Evolutionary conservation across 2,113 vertebrate genomes (phyloP).

Genomic region (Ictidomys tridecemlineatus): DNA sequence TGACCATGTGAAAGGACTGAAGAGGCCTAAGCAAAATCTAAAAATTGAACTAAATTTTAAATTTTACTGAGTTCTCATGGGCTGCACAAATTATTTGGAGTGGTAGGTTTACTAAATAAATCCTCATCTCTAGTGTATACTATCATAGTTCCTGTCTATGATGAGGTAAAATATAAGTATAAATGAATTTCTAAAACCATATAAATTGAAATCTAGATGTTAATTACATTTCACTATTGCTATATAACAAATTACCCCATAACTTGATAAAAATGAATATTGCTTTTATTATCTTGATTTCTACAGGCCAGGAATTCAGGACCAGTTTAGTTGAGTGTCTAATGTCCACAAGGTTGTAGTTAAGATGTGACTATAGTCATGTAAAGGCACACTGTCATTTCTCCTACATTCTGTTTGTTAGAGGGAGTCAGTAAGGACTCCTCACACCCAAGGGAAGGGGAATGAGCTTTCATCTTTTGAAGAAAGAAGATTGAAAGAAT

Average conservation of each 20-base stretch:
- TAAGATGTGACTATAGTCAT: background rate
- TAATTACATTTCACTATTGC: background rate
- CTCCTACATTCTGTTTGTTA: background rate
- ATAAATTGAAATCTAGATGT: background rate
- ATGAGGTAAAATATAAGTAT: background rate
- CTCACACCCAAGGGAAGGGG: background rate
- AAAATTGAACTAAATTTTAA: background rate
- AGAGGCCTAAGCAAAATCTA: constrained; percentile 21
- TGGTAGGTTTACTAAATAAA: background rate
- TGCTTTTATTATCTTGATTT: constrained; percentile 21
- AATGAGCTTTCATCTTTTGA: constrained; percentile 36
- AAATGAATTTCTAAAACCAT: constrained; percentile 54
- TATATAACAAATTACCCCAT: background rate
- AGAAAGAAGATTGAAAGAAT: constrained; percentile 50
- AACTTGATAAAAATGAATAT: background rate
- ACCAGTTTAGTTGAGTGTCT: background rate
- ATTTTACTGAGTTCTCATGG: constrained; percentile 4
- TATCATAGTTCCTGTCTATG: background rate
- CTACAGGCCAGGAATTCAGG: constrained; percentile 25
- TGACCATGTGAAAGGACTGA: background rate
- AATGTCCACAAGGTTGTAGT: background rate
- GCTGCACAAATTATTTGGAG: background rate
- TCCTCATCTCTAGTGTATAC: background rate
- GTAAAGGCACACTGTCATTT: background rate
- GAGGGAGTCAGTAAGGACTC: background rate